Evolutionary conservation across 53 echinoderm and acorn worm genomes (phyloP).

Genomic region (Mesocentrotus franciscanus): DNA sequence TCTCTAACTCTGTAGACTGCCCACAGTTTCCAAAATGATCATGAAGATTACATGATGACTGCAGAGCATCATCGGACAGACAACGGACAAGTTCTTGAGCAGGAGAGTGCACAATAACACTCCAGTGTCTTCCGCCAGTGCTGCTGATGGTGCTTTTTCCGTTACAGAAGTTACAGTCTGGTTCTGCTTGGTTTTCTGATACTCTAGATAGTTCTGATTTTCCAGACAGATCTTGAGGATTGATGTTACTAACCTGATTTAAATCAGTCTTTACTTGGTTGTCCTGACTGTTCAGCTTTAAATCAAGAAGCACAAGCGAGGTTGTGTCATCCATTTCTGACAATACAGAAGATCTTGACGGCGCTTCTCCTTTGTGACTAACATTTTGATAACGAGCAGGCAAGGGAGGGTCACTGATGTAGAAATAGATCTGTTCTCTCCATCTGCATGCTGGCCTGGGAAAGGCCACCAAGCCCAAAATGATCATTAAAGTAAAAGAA

Average conservation of each 20-base stretch:
- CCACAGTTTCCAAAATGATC: background rate
- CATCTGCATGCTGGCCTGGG: background rate
- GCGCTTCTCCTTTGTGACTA: background rate
- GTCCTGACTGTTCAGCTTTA: background rate
- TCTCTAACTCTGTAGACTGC: background rate
- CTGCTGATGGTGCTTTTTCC: constrained; percentile 36
- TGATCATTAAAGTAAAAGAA: background rate
- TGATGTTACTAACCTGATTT: background rate
- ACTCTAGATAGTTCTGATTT: background rate
- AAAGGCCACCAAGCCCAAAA: background rate
- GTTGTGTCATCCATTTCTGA: background rate
- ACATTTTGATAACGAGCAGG: constrained; percentile 15
- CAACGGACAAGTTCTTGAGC: background rate
- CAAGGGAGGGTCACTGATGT: constrained; percentile 33
- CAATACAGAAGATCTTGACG: background rate
- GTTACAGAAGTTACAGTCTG: background rate
- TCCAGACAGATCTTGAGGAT: background rate
- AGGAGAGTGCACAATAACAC: constrained; percentile 12
- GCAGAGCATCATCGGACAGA: background rate
- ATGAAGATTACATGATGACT: constrained; percentile 36
- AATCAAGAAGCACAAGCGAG: background rate
- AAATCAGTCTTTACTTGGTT: background rate
- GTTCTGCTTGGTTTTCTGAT: background rate
- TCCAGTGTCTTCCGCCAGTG: constrained; percentile 14
- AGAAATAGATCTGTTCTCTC: constrained; percentile 40